Conservation (phyloP, 2,113 vertebrate genomes). For the Heterotis niloticus region DNA sequence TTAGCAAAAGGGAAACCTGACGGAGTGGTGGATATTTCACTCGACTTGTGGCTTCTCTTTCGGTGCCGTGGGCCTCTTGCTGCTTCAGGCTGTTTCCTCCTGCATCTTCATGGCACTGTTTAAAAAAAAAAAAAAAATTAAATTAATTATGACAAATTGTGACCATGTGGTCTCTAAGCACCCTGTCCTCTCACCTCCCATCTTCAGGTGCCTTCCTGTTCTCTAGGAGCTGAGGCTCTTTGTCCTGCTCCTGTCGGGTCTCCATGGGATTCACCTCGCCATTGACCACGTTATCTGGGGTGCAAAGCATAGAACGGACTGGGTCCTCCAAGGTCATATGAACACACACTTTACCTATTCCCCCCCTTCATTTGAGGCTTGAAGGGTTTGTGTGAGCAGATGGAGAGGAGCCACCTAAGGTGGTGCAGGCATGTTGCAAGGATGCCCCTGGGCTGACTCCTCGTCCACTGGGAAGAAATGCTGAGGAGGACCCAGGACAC, state of each 20-base stretch:
- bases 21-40: neutral
- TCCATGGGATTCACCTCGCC: constrained; percentile 62
- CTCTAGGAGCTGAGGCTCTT: constrained; percentile 58
- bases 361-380: too few relatives aligned
- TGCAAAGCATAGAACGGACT: neutral
- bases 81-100: constrained; percentile 43
- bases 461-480: too few relatives aligned
- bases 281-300: constrained; percentile 67
- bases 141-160: neutral
- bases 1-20: neutral
- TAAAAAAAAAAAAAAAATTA: constrained; percentile 15
- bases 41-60: neutral
- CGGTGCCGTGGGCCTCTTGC: constrained; percentile 22
- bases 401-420: too few relatives aligned
- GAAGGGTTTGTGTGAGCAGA: too few relatives aligned
- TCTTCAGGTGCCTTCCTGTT: neutral
- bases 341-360: too few relatives aligned
- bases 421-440: too few relatives aligned
- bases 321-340: too few relatives aligned
- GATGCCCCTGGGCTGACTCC: too few relatives aligned
- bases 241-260: constrained; percentile 55
- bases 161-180: too few relatives aligned
- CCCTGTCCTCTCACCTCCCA: constrained; percentile 12
- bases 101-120: constrained; percentile 45
- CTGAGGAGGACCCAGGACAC: too few relatives aligned